Base-by-base conservation (phyloP, 1,140 invertebrate genomes). In the Thrips palmi region DNA sequence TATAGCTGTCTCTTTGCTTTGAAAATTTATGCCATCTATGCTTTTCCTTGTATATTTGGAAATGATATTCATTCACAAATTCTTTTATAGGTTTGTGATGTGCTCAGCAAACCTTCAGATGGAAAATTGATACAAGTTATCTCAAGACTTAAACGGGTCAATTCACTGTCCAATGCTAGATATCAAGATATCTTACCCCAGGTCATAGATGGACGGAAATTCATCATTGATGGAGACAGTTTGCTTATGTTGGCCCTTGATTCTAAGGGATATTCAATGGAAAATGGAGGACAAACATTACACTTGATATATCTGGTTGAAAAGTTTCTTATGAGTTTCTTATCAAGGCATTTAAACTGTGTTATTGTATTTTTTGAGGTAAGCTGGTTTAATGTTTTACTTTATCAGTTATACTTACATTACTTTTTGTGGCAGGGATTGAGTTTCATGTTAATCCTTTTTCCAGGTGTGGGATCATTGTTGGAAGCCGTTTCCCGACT, bases 291-390 rank as follows among this genome's bases (percentile, higher is more conserved):
- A n/a, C 41, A 43, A 39, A 2, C 34, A 12, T 18, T 43, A 2
- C 41, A 43, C 25, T 39, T 39, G 2, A 37, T 40, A 21, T 43
- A 43, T 25, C 21, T 43, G 4, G 39, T 36, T 34, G 41, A 43
- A 33, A 25, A 33, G 14, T 21, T 29, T 1, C 32, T 43, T 21
- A 19, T 34, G 20, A 19, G 39, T 10, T 39, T 43, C 19, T 5
- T 18, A n/a, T 22, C 31, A 22, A 43, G 34, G 32, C 30, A 27
- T 23, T 36, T 36, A 11, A 21, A 19, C 2, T 38, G 33, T n/a
- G 33, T 20, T 20, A 21, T 34, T 5, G 23, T 34, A 12, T 34
- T 34, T 20, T 34, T 29, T 18, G 18, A 38, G 11, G 23, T 22
- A 31, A 21, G 25, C n/a, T 32, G 14, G 11, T 31, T 7, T 15